Conservation (phyloP, 2,113 vertebrate genomes). For the Dromas ardeola region DNA sequence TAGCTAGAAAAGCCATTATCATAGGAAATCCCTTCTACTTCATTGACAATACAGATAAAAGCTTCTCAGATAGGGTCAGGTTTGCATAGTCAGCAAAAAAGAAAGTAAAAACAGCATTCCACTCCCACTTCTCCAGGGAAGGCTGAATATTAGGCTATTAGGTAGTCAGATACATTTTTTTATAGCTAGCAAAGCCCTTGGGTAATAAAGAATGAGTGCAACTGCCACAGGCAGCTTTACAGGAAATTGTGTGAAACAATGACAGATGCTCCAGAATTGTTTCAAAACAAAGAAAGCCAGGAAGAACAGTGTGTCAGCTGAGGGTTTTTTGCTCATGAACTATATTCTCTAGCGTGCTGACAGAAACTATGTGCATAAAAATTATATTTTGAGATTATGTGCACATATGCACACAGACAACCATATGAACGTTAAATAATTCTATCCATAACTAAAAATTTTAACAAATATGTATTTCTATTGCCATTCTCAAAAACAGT, state of each 20-base stretch:
- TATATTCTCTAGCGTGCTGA: neutral
- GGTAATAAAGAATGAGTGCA: slow-evolving; percentile 71
- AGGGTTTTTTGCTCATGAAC: neutral
- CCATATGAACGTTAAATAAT: neutral
- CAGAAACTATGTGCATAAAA: neutral
- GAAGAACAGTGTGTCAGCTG: slow-evolving; percentile 3
- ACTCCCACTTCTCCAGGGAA: slow-evolving; percentile 59
- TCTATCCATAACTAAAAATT: neutral
- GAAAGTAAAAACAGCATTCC: slow-evolving; percentile 45
- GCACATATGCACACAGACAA: neutral
- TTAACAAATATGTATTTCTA: neutral
- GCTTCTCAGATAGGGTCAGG: slow-evolving; percentile 1
- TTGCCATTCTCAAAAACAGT: neutral
- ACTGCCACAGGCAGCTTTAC: slow-evolving; percentile 70
- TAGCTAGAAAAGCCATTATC: neutral
- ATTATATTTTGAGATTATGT: neutral
- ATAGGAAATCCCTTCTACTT: neutral
- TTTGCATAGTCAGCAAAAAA: slow-evolving; percentile 51
- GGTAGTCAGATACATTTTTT: slow-evolving; percentile 74
- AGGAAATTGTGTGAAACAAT: slow-evolving; percentile 66
- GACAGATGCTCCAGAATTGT: slow-evolving; percentile 64
- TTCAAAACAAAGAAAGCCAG: slow-evolving; percentile 21
- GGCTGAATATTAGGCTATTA: slow-evolving; percentile 64
- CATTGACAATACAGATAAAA: slow-evolving; percentile 35
- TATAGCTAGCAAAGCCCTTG: slow-evolving; percentile 69